A percentile compares a stretch with the other conserved stretches of the same genome.
phyloP scores from a whole-genome alignment of 2,113 vertebrate genomes.

The Lethenteron reissneri region DNA sequence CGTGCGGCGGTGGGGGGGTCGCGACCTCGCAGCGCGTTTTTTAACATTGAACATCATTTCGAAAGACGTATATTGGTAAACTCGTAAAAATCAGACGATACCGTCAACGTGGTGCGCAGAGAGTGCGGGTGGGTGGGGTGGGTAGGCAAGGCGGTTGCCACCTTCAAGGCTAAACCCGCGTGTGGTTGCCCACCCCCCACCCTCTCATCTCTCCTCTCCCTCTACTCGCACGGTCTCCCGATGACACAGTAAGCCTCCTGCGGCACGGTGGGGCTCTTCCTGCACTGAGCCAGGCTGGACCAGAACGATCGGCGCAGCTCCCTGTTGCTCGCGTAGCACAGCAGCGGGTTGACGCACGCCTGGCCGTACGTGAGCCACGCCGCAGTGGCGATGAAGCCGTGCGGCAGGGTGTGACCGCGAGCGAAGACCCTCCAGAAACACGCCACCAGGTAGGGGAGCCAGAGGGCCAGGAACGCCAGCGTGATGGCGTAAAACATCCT shows the following conservation, averaged over 20 bases:
- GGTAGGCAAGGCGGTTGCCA: no score
- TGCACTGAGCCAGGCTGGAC: conserved; percentile 49
- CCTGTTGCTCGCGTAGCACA: conserved; percentile 79
- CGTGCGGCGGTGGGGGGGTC: no score
- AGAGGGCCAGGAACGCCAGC: conserved; percentile 60
- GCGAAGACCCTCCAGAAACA: conserved; percentile 71
- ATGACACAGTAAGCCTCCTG: conserved; percentile 61
- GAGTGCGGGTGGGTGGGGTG: no score
- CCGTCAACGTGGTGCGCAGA: no score
- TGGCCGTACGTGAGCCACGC: conserved; percentile 91
- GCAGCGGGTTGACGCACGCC: conserved; percentile 69
- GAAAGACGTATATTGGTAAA: no score
- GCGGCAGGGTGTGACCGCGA: conserved; percentile 43
- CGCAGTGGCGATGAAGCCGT: conserved; percentile 58
- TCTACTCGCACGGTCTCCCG: conserved; percentile 2
- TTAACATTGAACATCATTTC: no score
- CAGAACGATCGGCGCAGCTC: conserved; percentile 61
- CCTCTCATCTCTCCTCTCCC: not conserved
- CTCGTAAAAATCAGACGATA: no score
- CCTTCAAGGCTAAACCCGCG: no score
- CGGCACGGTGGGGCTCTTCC: conserved; percentile 47
- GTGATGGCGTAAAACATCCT: conserved; percentile 95
- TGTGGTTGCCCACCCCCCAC: not conserved
- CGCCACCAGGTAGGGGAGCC: conserved; percentile 73
- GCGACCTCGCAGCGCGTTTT: no score